Conservation (phyloP, 2,888 invertebrate genomes). For the Calameuta idolon region DNA sequence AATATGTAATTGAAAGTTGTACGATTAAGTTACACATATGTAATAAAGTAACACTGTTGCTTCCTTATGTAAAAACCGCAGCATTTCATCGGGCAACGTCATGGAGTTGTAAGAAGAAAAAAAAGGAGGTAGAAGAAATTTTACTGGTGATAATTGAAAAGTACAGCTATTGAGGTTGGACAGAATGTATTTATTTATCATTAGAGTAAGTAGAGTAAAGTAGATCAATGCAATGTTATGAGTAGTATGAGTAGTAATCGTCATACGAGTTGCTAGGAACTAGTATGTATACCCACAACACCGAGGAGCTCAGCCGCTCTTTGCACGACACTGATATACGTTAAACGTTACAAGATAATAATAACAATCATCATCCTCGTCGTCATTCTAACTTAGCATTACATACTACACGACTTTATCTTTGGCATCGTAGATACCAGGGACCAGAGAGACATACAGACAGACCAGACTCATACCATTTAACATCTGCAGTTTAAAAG, state of each 20-base stretch:
- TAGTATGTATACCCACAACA: slow-evolving; percentile 67
- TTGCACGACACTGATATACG: slow-evolving; percentile 65
- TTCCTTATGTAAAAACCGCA: slow-evolving; percentile 30
- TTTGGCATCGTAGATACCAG: slow-evolving; percentile 44
- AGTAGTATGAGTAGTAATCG: slow-evolving; percentile 65
- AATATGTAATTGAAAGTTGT: slow-evolving; percentile 49
- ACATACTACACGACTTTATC: slow-evolving; percentile 44
- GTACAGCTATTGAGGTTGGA: slow-evolving; percentile 51
- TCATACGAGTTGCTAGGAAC: slow-evolving; percentile 67
- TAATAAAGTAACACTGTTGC: slow-evolving; percentile 55
- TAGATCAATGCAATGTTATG: slow-evolving; percentile 66
- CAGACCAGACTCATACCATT: slow-evolving; percentile 5
- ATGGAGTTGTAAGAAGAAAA: not conserved
- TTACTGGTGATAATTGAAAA: not conserved
- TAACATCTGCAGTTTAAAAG: not conserved
- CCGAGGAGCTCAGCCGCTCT: slow-evolving; percentile 63
- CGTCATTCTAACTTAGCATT: slow-evolving; percentile 43
- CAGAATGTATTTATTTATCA: slow-evolving; percentile 66
- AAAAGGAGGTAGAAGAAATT: not conserved
- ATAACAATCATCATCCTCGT: slow-evolving; percentile 39
- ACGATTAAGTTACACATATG: slow-evolving; percentile 45
- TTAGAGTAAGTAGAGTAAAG: slow-evolving; percentile 65
- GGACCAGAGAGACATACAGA: slow-evolving; percentile 1
- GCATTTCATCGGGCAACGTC: not conserved
- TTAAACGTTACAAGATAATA: slow-evolving; percentile 62